Evolutionary conservation across 92 coral and sea anemone species (phyloP), one percentile per base, ranked within the genome.

Genomic region (Porites rus): DNA sequence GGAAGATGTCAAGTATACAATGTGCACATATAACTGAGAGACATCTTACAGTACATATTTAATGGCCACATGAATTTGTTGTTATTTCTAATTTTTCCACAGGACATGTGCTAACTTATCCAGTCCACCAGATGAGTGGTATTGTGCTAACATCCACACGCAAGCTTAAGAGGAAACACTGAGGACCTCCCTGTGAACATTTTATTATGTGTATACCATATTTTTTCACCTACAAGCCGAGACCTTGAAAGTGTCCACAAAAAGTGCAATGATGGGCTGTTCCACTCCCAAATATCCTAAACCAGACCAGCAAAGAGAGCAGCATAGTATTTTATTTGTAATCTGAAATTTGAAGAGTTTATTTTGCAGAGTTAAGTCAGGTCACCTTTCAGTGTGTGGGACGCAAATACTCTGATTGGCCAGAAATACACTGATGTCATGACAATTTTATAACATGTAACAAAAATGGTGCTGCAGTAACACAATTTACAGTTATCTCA

Each of bases 281-380:
- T 76, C 25, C 69, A 76, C 69, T 60, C 81, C 69, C 19, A 76
- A 76, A 65, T 76, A 56, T 60, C 81, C 81, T 3, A 69, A 76
- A 54, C 81, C 61, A 60, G 81, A 76, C 81, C 69, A 76, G 60
- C 77, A 73, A 50, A 73, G 77, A 51, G 77, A 73, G 54, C 60
- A 73, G 18, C 60, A 61, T 73, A 53, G 51, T 53, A 73, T 51
- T 71, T 71, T 18, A 71, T 71, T 31, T 71, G 53, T 31, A 24
- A 71, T 28, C 17, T 31, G 54, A 71, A 31, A 71, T 71, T 21
- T 25, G 76, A 31, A 24, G 18, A 43, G 18, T 24, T 28, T 28
- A 28, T 28, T 43, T 24, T 24, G 43, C 52, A 18, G 16, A 69
- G 50, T 24, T 69, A 20, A 28, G 31, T 28, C 31, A 74, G 78